Evolutionary conservation across 2,797 vertebrate genomes (phyloP).

Genomic region (Chaunax sp.): DNA sequence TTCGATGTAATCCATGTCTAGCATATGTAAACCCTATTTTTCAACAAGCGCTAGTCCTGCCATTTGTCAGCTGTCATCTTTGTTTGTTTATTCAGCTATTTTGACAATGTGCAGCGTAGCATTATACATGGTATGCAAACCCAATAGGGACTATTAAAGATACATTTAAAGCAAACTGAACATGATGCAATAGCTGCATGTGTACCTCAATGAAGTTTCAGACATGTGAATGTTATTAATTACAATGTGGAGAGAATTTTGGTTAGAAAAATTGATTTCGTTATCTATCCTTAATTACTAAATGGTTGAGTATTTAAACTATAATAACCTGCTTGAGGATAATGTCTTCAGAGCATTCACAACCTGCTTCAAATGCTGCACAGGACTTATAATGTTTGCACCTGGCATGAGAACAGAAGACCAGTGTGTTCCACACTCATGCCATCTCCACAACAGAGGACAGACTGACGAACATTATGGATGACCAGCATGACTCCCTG

Average conservation of each 20-base stretch:
- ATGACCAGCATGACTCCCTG: conserved; percentile 68
- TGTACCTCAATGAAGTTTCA: background rate
- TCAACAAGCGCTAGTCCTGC: background rate
- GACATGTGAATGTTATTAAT: too few species aligned
- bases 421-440: conserved; percentile 61
- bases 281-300: too few species aligned
- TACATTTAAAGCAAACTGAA: conserved; percentile 1
- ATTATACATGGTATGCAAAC: background rate
- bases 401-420: conserved; percentile 69
- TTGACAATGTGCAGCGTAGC: conserved; percentile 1
- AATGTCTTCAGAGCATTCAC: conserved; percentile 39
- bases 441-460: conserved; percentile 64
- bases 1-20: conserved; percentile 3
- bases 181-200: background rate
- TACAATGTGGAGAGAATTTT: too few species aligned
- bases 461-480: conserved; percentile 73
- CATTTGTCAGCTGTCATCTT: conserved; percentile 25
- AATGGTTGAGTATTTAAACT: too few species aligned
- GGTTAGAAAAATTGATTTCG: too few species aligned
- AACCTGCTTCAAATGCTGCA: conserved; percentile 50
- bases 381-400: conserved; percentile 65
- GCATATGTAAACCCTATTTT: background rate
- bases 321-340: conserved; percentile 39
- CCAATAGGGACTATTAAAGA: conserved; percentile 2
- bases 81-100: conserved; percentile 19